A percentile compares a stretch with the other conserved stretches of the same genome.
phyloP scores from a whole-genome alignment of 1,140 invertebrate species.

The Heliconius nattereri region DNA sequence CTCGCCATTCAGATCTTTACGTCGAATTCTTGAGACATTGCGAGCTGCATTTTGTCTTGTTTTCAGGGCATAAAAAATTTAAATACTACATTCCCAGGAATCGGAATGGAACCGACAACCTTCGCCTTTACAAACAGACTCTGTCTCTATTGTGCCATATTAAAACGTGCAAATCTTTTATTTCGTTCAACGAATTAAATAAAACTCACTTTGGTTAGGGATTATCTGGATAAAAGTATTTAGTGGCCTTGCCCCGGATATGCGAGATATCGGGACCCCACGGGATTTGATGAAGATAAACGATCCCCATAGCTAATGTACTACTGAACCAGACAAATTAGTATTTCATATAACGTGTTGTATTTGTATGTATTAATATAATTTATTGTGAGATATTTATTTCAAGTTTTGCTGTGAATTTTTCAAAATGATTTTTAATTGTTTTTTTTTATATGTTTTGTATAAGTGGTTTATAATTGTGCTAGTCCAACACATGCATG shows the following conservation, averaged over 20 bases:
- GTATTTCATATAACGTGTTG: conserved; percentile 16
- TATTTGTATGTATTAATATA: neutral
- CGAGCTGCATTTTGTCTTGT: too few relatives aligned
- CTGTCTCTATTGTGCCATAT: neutral
- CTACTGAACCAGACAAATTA: conserved; percentile 21
- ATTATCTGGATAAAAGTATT: conserved; percentile 35
- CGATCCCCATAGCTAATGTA: conserved; percentile 37
- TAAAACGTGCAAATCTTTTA: neutral
- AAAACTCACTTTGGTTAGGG: neutral
- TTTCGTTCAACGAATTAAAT: neutral
- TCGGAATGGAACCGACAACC: too few relatives aligned
- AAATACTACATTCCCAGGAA: too few relatives aligned
- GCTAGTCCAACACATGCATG: too few relatives aligned
- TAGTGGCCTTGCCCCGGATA: conserved; percentile 31
- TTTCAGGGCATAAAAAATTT: too few relatives aligned
- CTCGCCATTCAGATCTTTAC: too few relatives aligned
- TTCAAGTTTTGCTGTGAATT: neutral
- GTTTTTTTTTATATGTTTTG: too few relatives aligned
- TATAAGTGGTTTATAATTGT: too few relatives aligned
- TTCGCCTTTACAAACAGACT: neutral
- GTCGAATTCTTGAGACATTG: too few relatives aligned
- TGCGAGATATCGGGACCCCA: conserved; percentile 32
- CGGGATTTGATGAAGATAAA: conserved; percentile 50
- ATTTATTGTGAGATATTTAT: neutral
- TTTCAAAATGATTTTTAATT: too few relatives aligned